Evolutionary conservation across 1,140 invertebrate genomes (phyloP).

Genomic region (Rhopalosiphum padi): DNA sequence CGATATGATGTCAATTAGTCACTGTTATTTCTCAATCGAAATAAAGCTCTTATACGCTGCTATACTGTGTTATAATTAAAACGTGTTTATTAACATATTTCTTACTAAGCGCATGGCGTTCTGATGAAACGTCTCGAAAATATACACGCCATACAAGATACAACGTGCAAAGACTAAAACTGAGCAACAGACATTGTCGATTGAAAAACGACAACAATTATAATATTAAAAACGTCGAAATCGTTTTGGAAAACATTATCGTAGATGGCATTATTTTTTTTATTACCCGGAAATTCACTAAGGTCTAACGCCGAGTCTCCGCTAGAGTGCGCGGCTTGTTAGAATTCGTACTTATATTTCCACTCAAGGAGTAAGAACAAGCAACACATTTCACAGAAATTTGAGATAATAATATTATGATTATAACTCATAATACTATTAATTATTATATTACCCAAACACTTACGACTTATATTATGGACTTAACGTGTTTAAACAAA

Average conservation of each 20-base stretch:
- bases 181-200: background rate
- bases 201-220: background rate
- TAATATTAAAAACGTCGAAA: too few relatives aligned
- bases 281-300: background rate
- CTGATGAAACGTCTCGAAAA: background rate
- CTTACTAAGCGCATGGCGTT: background rate
- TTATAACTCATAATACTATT: too few relatives aligned
- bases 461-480: too few relatives aligned
- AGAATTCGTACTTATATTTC: background rate
- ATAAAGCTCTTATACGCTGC: background rate
- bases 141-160: background rate
- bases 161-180: background rate
- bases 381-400: background rate
- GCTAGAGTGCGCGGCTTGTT: background rate
- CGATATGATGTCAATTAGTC: constrained; percentile 22
- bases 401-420: background rate
- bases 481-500: background rate
- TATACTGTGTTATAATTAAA: background rate
- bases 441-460: too few relatives aligned
- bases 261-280: too few relatives aligned
- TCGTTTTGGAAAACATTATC: too few relatives aligned
- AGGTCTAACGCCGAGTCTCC: background rate
- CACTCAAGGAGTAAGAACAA: background rate
- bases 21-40: background rate
- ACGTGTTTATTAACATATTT: constrained; percentile 17